Percentiles rank a stretch among this genome's conserved stretches.
phyloP scores from a whole-genome alignment of 2,797 vertebrate species.

The Poliocrania exsul region DNA sequence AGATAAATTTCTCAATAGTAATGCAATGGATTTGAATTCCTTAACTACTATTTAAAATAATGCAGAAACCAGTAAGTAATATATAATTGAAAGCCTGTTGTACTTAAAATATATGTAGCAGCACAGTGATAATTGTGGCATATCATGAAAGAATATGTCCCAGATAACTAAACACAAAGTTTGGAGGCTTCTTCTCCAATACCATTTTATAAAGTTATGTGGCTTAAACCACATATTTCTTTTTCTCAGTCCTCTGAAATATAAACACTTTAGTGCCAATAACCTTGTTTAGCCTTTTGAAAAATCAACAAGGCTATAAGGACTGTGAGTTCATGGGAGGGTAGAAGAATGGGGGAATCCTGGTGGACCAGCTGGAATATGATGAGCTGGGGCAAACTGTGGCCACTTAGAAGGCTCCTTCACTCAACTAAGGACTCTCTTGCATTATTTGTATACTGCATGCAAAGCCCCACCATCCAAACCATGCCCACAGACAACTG shows the following conservation, averaged over 20 bases:
- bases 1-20: conserved; percentile 36
- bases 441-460: background rate
- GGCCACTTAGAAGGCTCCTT: background rate
- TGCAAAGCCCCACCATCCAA: background rate
- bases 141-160: background rate
- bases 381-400: background rate
- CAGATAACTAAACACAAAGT: background rate
- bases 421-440: background rate
- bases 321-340: background rate
- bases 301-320: background rate
- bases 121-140: background rate
- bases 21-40: conserved; percentile 50
- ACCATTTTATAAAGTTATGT: background rate
- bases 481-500: rapidly evolving
- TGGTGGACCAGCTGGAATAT: background rate
- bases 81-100: background rate
- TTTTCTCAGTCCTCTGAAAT: background rate
- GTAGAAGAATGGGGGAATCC: background rate
- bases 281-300: background rate
- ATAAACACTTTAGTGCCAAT: background rate
- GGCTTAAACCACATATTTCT: background rate
- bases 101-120: background rate
- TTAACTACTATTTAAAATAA: conserved; percentile 28
- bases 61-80: background rate
- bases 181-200: background rate